Evolutionary conservation across 2,888 invertebrate genomes (phyloP).

Genomic region (Byasa hedistus): DNA sequence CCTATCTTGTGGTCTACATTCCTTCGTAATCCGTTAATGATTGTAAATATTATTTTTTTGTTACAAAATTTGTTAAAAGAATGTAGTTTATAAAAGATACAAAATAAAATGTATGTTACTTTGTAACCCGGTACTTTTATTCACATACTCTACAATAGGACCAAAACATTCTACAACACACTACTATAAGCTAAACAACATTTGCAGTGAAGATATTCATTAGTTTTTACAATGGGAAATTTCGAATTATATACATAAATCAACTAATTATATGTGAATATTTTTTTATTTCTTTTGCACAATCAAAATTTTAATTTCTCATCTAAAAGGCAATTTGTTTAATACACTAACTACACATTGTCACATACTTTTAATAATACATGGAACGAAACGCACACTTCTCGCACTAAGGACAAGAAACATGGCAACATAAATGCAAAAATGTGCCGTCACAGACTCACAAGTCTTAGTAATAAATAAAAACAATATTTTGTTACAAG

Average conservation of each 20-base stretch:
- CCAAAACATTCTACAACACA: constrained; percentile 18
- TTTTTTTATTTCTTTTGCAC: constrained; percentile 12
- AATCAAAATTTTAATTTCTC: constrained; percentile 8
- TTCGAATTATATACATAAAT: constrained; percentile 23
- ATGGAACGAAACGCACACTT: background rate
- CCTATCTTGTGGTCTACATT: background rate
- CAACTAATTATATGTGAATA: constrained; percentile 13
- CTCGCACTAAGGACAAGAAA: constrained; percentile 1
- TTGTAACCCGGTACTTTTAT: constrained; percentile 20
- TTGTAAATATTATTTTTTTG: background rate
- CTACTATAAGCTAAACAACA: constrained; percentile 23
- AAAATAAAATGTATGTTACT: constrained; percentile 19
- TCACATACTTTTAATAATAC: constrained; percentile 6
- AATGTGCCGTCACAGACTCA: background rate
- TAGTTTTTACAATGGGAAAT: constrained; percentile 3
- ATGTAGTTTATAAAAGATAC: background rate
- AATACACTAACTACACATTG: constrained; percentile 17
- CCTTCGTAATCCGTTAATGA: background rate
- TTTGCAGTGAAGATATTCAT: constrained; percentile 2
- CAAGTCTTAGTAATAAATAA: background rate
- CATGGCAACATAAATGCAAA: constrained; percentile 19
- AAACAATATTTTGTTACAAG: background rate
- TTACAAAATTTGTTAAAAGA: background rate
- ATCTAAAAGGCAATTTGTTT: background rate
- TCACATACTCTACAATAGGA: constrained; percentile 16